Base-by-base conservation (phyloP, 1,140 invertebrate species). In the Heliothis virescens region DNA sequence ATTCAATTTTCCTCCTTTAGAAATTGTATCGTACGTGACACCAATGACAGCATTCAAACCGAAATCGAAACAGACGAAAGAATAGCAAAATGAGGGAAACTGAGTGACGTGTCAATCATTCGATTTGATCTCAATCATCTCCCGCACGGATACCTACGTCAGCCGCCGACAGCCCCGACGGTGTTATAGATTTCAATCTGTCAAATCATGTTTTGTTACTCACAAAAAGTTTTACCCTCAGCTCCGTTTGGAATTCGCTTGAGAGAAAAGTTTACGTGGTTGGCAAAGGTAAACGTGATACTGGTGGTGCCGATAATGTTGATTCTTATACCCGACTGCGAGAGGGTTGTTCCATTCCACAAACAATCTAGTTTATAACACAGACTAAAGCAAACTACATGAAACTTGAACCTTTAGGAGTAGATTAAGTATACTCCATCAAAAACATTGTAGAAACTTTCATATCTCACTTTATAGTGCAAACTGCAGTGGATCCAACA, bases 181-280 rank as follows among this genome's bases (percentile, higher is more conserved):
- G 57, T 75, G 72, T 73, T 78, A 73, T 78, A 80, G 48, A 82
- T 82, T 80, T 73, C 78, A 57, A 82, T 80, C 72, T 75, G 67
- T 77, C 78, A 79, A 75, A 67, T 71, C 26, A 55, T 79, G 72
- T 76, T 81, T 79, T 63, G 72, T 75, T n/a, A 57, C 34, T 18
- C 48, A n/a, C 57, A 73, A 62, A 75, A 74, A 79, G 41, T 75
- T 60, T 59, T 62, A 48, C 55, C 71, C 18, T 52, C 71, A 26
- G 71, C 48, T 77, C 12, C 18, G 53, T 60, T 55, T 48, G 57
- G 26, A 62, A 76, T 62, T 29, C 48, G 26, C 55, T 77, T 21
- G 15, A 65, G 55, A 53, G 47, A 76, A 80, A 80, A 75, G 26
- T 71, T 69, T 29, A 26, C 29, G 29, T 16, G 26, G 79, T 75